phyloP scores from a whole-genome alignment of 2,113 vertebrate genomes.

The Nothocercus nigrocapillus region DNA sequence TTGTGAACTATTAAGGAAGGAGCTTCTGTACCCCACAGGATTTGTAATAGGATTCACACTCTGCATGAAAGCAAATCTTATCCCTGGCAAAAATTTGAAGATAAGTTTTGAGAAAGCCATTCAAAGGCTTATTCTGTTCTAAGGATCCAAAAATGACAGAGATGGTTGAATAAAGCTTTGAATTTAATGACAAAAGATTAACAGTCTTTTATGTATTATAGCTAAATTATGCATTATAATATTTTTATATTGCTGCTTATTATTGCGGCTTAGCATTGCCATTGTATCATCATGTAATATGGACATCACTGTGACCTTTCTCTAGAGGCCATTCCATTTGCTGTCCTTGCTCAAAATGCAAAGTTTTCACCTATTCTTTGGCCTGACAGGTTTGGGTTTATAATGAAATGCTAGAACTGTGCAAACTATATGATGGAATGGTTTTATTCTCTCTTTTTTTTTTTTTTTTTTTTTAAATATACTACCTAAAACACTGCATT shows the following conservation, averaged over 20 bases:
- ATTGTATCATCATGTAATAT: background rate
- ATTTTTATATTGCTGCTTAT: background rate
- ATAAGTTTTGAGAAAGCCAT: background rate
- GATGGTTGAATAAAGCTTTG: background rate
- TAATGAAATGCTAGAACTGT: background rate
- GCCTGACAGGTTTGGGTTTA: background rate
- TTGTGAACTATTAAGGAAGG: background rate
- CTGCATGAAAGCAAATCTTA: background rate
- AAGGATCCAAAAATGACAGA: background rate
- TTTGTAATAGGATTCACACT: background rate
- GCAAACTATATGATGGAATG: background rate
- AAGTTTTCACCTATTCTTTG: background rate
- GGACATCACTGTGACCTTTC: background rate
- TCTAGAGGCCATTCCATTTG: background rate
- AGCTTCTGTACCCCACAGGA: background rate
- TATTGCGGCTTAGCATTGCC: background rate
- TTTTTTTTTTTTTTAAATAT: background rate
- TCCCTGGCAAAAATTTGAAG: background rate
- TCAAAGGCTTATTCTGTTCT: background rate
- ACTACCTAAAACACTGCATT: background rate
- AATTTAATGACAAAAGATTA: background rate
- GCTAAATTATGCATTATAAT: background rate
- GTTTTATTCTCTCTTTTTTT: background rate
- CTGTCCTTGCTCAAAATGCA: background rate
- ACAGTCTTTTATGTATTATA: background rate